Conservation (phyloP, 2,113 vertebrate species). For the Myanophis thanlyinensis region DNA sequence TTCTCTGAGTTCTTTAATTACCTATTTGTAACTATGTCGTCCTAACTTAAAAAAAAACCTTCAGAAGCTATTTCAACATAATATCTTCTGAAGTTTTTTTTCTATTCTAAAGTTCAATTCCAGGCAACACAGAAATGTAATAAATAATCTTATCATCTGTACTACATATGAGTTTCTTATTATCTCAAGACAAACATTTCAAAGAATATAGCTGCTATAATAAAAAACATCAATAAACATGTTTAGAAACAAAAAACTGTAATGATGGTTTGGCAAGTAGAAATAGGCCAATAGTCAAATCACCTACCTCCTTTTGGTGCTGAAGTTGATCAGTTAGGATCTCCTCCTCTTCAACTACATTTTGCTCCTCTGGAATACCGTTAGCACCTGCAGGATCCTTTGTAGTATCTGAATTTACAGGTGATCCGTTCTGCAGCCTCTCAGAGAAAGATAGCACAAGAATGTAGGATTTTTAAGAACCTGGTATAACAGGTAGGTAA, state of each 20-base stretch:
- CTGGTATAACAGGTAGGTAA: neutral
- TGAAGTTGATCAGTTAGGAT: slow-evolving; percentile 51
- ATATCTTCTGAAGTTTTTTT: neutral
- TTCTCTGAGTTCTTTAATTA: neutral
- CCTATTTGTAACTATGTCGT: neutral
- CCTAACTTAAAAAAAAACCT: neutral
- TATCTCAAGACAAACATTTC: neutral
- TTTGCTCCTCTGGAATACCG: slow-evolving; percentile 20
- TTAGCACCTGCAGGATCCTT: slow-evolving; percentile 25
- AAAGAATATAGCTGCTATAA: neutral
- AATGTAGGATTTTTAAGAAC: slow-evolving; percentile 39
- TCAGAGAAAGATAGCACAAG: slow-evolving; percentile 49
- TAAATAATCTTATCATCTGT: neutral
- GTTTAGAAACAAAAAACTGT: neutral
- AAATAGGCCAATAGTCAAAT: neutral
- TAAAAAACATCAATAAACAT: neutral
- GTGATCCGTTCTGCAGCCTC: slow-evolving; percentile 55
- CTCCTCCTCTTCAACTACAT: slow-evolving; percentile 42
- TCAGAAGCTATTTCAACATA: neutral
- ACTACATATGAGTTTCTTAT: neutral
- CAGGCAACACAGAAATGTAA: neutral
- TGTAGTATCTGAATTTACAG: neutral
- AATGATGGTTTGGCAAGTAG: neutral
- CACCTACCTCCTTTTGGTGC: slow-evolving; percentile 57
- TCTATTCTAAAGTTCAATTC: neutral